Conservation (phyloP, 2,888 invertebrate genomes). For the Drosophila austrosaltans region DNA sequence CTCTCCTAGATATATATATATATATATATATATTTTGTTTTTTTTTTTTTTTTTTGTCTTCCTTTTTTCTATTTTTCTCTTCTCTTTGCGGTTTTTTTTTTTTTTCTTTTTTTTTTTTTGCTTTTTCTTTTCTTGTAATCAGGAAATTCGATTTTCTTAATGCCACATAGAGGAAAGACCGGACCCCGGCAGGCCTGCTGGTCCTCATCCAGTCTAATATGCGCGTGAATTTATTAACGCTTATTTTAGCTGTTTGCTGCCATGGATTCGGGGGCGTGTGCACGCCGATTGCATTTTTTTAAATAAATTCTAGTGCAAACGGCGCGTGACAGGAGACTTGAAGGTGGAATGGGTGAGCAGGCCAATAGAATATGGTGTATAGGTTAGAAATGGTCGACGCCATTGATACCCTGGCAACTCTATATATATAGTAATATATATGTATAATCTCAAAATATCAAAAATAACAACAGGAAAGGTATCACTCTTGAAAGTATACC, state of each 20-base stretch:
- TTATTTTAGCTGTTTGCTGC: slow-evolving; percentile 55
- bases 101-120: slow-evolving; percentile 7
- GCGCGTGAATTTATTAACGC: slow-evolving; percentile 78
- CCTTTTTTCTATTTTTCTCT: too few species aligned
- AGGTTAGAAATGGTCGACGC: not conserved
- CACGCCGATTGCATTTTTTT: slow-evolving; percentile 73
- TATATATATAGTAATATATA: too few species aligned
- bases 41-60: too few species aligned
- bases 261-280: slow-evolving; percentile 67
- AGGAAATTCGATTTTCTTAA: slow-evolving; percentile 82
- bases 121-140: slow-evolving; percentile 65
- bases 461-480: too few species aligned
- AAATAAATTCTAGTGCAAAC: slow-evolving; percentile 79
- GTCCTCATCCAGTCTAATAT: slow-evolving; percentile 56
- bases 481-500: too few species aligned
- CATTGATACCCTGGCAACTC: too few species aligned
- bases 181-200: slow-evolving; percentile 26
- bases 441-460: too few species aligned
- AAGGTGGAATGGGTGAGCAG: not conserved
- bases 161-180: slow-evolving; percentile 50
- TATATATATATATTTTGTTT: too few species aligned
- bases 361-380: slow-evolving; percentile 18
- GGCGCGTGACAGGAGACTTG: slow-evolving; percentile 67
- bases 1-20: not conserved
- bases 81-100: not conserved